Evolutionary conservation across 1,140 invertebrate genomes (phyloP), one percentile per base, ranked within the genome.

Genomic region (Hestina assimilis): DNA sequence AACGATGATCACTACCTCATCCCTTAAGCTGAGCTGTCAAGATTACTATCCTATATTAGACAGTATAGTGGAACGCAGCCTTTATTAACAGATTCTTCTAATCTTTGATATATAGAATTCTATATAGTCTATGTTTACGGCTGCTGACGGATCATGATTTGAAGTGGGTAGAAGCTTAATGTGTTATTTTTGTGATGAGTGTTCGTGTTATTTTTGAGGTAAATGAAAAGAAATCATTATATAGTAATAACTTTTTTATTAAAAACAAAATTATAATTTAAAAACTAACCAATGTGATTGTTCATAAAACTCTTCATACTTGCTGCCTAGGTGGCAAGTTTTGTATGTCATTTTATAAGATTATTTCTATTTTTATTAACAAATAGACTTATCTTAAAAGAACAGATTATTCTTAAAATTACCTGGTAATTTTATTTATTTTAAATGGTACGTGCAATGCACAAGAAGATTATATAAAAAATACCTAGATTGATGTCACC

Each of bases 141-240:
- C 66, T 85, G 79, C 75, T 87, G 83, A 84, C 81, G 73, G 81
- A 87, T 84, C 75, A 82, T 87, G 75, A 81, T 84, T 85, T 87
- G 76, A 85, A 84, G 83, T 85, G 77, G 77, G 66, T 73, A 77
- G 65, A 77, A 79, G 76, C 58, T 77, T 76, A 79, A 83, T 83
- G 78, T 85, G 80, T 83, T 85, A 81, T 76, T 79, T 87, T 85
- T 87, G 83, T 87, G 80, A 87, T 87, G 83, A 85, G 71, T 85
- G 72, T 77, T 74, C 82, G 75, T 80, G 69, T 79, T 75, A 81
- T 75, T 81, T 81, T 64, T 85, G 81, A 87, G 83, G 83, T 87
- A 87, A 77, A 71, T 73, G 15, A 7, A 38, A 40, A 59, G n/a
- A 53, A 66, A 61, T 55, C 28, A 38, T 47, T 31, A 24, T 50